These are phyloP conservation scores for Potamarius usumacintae DNA, from an alignment of 2,113 vertebrate genomes.

Conservation along the genomic window DNA sequence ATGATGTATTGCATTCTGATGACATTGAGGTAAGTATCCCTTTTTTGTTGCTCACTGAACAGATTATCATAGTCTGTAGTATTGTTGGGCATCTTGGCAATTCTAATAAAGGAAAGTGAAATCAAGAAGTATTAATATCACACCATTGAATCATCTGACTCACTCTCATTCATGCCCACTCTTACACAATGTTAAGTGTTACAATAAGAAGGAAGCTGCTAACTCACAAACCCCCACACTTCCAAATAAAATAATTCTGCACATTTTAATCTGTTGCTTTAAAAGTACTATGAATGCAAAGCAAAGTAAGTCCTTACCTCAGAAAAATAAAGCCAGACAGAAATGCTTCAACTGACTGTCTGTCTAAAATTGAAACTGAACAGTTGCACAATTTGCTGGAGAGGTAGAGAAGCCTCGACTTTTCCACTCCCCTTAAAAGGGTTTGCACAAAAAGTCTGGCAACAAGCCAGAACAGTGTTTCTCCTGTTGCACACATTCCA, in stretches of 20 bases:
- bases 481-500: background rate
- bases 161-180: background rate
- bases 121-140: background rate
- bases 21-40: background rate
- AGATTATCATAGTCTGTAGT: background rate
- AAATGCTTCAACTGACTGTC: background rate
- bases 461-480: background rate
- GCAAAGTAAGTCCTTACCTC: background rate
- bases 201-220: background rate
- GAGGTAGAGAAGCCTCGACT: too few species aligned
- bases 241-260: background rate
- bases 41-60: too few species aligned
- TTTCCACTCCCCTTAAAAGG: background rate
- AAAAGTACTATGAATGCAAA: background rate
- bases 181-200: background rate
- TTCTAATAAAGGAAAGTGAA: background rate
- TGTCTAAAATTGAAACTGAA: background rate
- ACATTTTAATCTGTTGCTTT: background rate
- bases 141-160: background rate
- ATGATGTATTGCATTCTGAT: constrained; percentile 18
- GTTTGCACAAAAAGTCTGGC: background rate
- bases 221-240: background rate
- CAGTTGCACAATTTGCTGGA: too few species aligned
- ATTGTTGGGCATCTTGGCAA: background rate
- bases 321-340: background rate